A percentile compares a stretch with the other conserved stretches of the same genome.
These are phyloP conservation scores for Alloscopus bannaensis DNA, from an alignment of 2,888 invertebrate genomes.

Conservation along the genomic window DNA sequence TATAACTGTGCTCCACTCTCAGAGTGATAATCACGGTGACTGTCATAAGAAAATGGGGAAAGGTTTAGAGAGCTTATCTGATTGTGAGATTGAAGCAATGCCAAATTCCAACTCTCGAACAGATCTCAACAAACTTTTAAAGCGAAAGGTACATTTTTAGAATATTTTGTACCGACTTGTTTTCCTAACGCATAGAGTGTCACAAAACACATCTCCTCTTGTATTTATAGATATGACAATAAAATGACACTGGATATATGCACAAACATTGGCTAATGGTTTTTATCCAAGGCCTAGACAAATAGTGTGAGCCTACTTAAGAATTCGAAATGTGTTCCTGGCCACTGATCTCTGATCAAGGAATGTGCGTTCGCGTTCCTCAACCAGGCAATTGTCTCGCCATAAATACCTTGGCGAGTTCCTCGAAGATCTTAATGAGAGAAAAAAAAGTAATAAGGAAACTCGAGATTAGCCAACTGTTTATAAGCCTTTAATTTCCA, in stretches of 20 bases:
- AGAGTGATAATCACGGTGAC: conserved; percentile 42
- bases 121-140: not conserved
- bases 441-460: conserved; percentile 7
- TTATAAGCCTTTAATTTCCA: conserved; percentile 56
- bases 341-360: conserved; percentile 30
- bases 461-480: too few relatives aligned
- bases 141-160: too few relatives aligned
- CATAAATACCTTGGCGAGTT: not conserved
- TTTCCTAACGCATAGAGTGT: too few relatives aligned
- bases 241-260: too few relatives aligned
- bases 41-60: not conserved
- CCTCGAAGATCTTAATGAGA: not conserved
- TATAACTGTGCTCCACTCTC: conserved; percentile 22
- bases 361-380: conserved; percentile 39
- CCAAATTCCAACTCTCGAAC: conserved; percentile 11
- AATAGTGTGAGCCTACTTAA: conserved; percentile 9
- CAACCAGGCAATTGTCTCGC: too few relatives aligned
- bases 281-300: conserved; percentile 17
- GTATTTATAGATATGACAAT: too few relatives aligned
- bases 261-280: too few relatives aligned
- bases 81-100: conserved; percentile 28
- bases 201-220: too few relatives aligned
- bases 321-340: conserved; percentile 36
- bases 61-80: not conserved
- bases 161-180: too few relatives aligned